Evolutionary conservation across 64 coral and sea anemone genomes (phyloP).

Genomic region (Actinia equina): DNA sequence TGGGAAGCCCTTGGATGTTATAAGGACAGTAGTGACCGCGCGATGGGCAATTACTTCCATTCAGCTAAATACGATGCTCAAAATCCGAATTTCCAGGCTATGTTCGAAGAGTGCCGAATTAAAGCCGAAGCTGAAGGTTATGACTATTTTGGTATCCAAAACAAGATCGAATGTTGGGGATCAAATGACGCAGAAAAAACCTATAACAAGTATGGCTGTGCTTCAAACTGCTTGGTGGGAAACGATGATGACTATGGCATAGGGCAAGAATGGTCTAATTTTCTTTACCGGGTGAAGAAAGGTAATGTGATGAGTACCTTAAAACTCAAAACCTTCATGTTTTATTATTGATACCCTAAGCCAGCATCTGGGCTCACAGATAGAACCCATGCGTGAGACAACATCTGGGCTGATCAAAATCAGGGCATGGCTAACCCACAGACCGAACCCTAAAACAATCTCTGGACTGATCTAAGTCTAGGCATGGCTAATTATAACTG

Average conservation of each 20-base stretch:
- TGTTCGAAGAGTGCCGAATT: not conserved
- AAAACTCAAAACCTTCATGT: no score
- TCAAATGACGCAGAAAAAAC: not conserved
- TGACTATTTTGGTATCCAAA: not conserved
- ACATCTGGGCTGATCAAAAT: no score
- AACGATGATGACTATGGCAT: not conserved
- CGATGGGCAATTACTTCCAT: not conserved
- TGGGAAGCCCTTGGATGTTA: not conserved
- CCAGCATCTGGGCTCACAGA: no score
- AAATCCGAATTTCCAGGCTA: not conserved
- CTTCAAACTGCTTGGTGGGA: not conserved
- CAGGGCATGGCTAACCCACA: no score
- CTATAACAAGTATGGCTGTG: conserved; percentile 10
- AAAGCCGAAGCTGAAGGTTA: not conserved
- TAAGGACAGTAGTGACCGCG: not conserved
- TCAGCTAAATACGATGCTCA: not conserved
- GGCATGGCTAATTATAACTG: no score
- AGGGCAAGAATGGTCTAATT: not conserved
- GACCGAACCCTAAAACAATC: no score
- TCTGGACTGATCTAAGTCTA: no score
- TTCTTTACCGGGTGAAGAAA: conserved; percentile 2
- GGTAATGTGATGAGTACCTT: not conserved
- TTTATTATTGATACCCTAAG: no score
- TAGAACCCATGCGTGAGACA: no score
- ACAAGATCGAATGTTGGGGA: not conserved